Base-by-base conservation (phyloP, 2,797 vertebrate genomes). In the Anniella stebbinsi region DNA sequence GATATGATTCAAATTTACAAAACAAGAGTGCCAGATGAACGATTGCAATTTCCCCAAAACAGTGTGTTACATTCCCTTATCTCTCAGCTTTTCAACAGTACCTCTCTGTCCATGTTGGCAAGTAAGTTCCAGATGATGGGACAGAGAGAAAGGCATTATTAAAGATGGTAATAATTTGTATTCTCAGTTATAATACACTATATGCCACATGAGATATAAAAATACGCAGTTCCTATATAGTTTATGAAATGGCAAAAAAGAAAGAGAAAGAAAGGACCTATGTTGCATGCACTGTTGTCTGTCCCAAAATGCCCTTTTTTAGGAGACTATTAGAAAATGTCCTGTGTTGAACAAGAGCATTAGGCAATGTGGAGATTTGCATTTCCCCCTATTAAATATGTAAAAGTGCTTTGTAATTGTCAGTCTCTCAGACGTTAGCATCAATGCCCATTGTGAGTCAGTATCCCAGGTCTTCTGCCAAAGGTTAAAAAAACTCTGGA, bases 321-420 rank as follows among this genome's bases (percentile, higher is more conserved):
- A 15, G 66, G 60, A 5, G 21, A 25, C 45, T 60, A 60, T 60
- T 5, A 67, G 23, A 78, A 78, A 78, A 8, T 12, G 9, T 76
- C 4, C 18, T n/a, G 25, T 60, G 54, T 9, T 38, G 54, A 60
- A 60, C 48, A 51, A 60, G 33, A 81, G 1, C 54, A 60, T 51
- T 51, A 54, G 41, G 25, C 48, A 80, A n/a, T 60, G 17, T 60
- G 11, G 57, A 60, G 51, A 80, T 33, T n/a, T 54, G 33, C 15
- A 48, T 15, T 80, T 54, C 87, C 82, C 57, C 57, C 13, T 90
- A 36, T 94, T 86, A 85, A 88, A 88, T 91, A 3, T 69, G 78
- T 93, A 92, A 94, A 77, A 77, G 88, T 93, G 36, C 33, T 23
- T 69, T 93, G n/a, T 91, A 51, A 87, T 69, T 33, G 69, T 69